These are phyloP conservation scores for Oreochromis aureus DNA, from an alignment of 2,113 vertebrate species.

Conservation along the genomic window DNA sequence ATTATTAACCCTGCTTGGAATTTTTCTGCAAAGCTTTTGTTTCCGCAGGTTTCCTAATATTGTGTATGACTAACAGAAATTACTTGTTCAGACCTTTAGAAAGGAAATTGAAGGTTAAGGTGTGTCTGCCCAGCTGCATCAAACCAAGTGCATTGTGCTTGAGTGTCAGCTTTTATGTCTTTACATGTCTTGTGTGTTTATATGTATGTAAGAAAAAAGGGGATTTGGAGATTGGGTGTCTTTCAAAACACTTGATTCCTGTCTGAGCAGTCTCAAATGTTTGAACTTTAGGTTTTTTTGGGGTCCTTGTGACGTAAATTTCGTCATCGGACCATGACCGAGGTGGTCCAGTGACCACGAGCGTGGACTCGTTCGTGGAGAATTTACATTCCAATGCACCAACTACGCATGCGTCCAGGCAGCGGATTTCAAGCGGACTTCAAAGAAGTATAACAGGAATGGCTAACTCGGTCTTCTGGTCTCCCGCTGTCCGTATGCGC, in stretches of 20 bases:
- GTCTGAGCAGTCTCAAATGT: neutral
- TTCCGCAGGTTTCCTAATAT: neutral
- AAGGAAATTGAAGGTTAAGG: neutral
- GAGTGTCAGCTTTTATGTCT: neutral
- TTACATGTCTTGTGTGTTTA: neutral
- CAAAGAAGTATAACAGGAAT: neutral
- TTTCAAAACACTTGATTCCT: neutral
- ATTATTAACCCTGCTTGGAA: neutral
- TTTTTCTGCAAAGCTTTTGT: neutral
- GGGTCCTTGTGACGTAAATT: accelerated
- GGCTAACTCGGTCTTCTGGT: neutral
- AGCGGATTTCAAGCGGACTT: neutral
- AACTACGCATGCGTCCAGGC: neutral
- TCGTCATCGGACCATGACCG: neutral
- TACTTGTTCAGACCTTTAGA: neutral
- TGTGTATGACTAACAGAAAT: neutral
- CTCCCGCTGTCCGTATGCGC: neutral
- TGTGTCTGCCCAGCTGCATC: neutral
- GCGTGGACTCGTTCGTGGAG: neutral
- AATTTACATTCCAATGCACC: neutral
- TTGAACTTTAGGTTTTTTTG: neutral
- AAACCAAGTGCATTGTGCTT: neutral
- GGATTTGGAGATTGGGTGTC: neutral
- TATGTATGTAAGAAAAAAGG: neutral
- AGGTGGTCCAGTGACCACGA: neutral